These are phyloP conservation scores for Manis crassicaudata DNA, from an alignment of 2,797 vertebrate genomes.

Conservation along the genomic window DNA sequence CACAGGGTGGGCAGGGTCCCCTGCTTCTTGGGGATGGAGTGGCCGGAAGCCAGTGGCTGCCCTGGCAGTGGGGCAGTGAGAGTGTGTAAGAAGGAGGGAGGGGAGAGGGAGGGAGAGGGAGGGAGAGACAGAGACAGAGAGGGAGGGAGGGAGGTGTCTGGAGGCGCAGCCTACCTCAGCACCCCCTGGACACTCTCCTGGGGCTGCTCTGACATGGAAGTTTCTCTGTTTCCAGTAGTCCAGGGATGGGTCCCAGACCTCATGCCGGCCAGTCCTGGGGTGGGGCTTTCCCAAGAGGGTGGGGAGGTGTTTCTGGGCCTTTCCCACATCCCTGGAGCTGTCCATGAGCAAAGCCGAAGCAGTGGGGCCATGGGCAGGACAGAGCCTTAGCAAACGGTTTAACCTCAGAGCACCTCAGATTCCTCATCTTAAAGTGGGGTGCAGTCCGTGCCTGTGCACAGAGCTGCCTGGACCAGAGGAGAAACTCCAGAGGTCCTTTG, in stretches of 20 bases:
- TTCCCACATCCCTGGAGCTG: not conserved
- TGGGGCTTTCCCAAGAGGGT: not conserved
- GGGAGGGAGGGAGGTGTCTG: not conserved
- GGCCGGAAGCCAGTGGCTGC: not conserved
- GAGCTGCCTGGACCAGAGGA: not conserved
- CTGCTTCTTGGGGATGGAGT: not conserved
- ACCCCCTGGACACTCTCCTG: not conserved
- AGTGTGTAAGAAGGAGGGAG: not conserved
- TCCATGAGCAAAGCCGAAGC: not conserved
- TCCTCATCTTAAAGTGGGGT: not conserved
- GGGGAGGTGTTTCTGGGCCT: not conserved
- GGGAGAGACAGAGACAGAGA: not conserved
- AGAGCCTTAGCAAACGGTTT: not conserved
- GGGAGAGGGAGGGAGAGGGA: accelerated
- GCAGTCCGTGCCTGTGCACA: not conserved
- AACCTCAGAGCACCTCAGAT: not conserved
- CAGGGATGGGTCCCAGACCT: not conserved
- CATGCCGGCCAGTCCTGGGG: not conserved
- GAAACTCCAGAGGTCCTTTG: accelerated
- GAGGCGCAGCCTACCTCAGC: not conserved
- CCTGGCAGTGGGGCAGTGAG: too few relatives aligned
- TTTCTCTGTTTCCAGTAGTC: not conserved
- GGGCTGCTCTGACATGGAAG: not conserved
- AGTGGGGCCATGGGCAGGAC: not conserved
- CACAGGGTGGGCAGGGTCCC: not conserved